Base-by-base conservation (phyloP, 2,888 invertebrate genomes). In the Junonia oenone region DNA sequence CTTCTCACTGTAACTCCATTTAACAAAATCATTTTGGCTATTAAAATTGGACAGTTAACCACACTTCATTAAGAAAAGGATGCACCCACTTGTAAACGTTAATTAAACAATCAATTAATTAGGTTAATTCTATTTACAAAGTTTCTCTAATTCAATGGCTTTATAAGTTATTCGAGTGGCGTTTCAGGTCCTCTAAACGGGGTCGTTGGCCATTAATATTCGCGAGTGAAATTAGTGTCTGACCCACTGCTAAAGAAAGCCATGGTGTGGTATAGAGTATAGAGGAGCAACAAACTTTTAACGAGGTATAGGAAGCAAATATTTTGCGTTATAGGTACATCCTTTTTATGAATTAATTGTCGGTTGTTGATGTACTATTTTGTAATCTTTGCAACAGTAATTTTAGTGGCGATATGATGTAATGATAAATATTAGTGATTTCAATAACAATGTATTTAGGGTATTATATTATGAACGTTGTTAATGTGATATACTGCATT, bases 161-260 rank as follows among this genome's bases (percentile, higher is more conserved):
- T 40, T 40, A 6, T 40, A 17, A 40, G 15, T 15, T 5, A 40
- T 40, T 40, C 38, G 15, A n/a, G 19, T 6, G n/a, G 17, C n/a
- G 22, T 27, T 35, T 26, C 27, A 13, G 45, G 51, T 45, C 51
- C 26, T 6, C 45, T 53, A 29, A 53, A 53, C 19, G 15, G 37
- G 46, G 46, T 38, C 52, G 46, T 38, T 26, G 19, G 19, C 27
- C 46, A 53, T 46, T 53, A 27, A 29, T n/a, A 27, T 43, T 43
- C 43, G 26, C 43, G 13, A 31, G 38, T 38, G 47, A 47, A 47
- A 53, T 53, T 53, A 46, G 47, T 11, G 17, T 52, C 26, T 29
- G 27, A 26, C 15, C 11, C 11, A 51, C 26, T 43, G 26, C 9
- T 26, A 43, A 40, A 40, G 38, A 5, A 11, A 40, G 17, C 15